Evolutionary conservation across 2,113 vertebrate genomes (phyloP).

Genomic region (Pitta sordida): DNA sequence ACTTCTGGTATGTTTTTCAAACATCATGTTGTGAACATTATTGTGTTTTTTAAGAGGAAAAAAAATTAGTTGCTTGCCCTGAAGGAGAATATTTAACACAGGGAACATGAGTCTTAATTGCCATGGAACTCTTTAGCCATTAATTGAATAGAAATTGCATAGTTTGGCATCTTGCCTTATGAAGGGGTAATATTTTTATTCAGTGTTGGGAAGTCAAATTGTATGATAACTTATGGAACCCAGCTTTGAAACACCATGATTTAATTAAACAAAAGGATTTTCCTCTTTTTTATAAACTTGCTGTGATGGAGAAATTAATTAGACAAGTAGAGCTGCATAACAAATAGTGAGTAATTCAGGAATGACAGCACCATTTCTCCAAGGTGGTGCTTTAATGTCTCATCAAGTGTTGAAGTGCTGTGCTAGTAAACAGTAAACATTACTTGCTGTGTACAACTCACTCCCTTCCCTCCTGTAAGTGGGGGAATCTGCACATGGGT

Average conservation of each 20-base stretch:
- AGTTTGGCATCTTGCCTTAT: background rate
- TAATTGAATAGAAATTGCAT: background rate
- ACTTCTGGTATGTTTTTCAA: background rate
- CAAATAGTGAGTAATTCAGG: background rate
- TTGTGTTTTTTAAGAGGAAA: background rate
- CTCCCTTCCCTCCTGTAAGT: background rate
- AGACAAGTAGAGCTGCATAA: background rate
- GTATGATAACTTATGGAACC: background rate
- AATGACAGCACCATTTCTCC: background rate
- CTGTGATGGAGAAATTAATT: background rate
- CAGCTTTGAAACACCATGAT: background rate
- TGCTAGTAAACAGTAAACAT: background rate
- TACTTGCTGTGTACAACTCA: background rate
- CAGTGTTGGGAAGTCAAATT: background rate
- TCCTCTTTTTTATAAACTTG: background rate
- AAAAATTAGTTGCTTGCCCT: background rate
- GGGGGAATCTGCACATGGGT: background rate
- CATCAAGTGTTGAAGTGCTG: background rate
- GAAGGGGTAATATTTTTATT: background rate
- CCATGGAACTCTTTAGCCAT: background rate
- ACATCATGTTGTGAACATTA: background rate
- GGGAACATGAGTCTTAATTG: background rate
- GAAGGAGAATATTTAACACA: background rate
- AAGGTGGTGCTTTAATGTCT: background rate
- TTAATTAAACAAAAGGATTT: background rate